A percentile compares a stretch with the other conserved stretches of the same genome.
These are phyloP conservation scores for Danaus melanippus DNA, from an alignment of 1,140 invertebrate genomes.

Conservation along the genomic window DNA sequence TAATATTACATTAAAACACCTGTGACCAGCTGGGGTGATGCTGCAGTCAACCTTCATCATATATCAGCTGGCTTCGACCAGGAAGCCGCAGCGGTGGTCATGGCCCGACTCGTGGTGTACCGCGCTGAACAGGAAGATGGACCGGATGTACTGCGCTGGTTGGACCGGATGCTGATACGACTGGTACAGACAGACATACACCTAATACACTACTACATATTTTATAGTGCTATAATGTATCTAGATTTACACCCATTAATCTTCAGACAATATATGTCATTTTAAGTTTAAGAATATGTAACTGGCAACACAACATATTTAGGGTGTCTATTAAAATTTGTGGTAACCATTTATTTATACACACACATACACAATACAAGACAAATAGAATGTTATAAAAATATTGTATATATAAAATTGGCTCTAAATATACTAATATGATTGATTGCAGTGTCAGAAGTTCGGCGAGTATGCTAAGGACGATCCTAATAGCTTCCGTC, in stretches of 20 bases:
- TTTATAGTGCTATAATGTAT: too few species aligned
- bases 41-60: slow-evolving; percentile 83
- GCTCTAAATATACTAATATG: too few species aligned
- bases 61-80: slow-evolving; percentile 97
- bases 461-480: slow-evolving; percentile 99
- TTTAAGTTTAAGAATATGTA: too few species aligned
- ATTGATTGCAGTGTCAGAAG: slow-evolving; percentile 90
- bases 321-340: too few species aligned
- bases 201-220: too few species aligned
- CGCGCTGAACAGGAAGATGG: slow-evolving; percentile 96
- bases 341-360: too few species aligned
- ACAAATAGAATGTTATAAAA: too few species aligned
- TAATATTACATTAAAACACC: not conserved
- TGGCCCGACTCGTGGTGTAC: slow-evolving; percentile 97
- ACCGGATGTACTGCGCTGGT: slow-evolving; percentile 97
- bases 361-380: too few species aligned
- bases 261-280: too few species aligned
- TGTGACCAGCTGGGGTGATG: slow-evolving; percentile 83
- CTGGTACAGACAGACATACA: slow-evolving; percentile 75
- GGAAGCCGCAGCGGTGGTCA: slow-evolving; percentile 96
- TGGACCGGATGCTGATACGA: slow-evolving; percentile 97
- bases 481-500: slow-evolving; percentile 95
- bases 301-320: too few species aligned
- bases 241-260: too few species aligned
- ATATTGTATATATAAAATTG: too few species aligned